Evolutionary conservation across 2,888 invertebrate genomes (phyloP), one percentile per base, ranked within the genome.

Genomic region (Nemurella pictetii): DNA sequence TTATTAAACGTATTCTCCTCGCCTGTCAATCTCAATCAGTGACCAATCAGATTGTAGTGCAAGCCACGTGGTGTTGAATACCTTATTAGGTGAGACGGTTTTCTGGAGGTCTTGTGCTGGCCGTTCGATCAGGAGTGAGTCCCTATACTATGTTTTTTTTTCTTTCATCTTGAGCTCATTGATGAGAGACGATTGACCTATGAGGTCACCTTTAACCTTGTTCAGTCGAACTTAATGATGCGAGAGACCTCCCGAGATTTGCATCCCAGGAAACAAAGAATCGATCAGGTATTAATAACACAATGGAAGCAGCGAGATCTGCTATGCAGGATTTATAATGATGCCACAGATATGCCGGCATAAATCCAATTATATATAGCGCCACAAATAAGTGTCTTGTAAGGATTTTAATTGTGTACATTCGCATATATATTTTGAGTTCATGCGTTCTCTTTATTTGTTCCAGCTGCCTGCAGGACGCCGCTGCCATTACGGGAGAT

Each of bases 11-110:
- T 29, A 55, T 82, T 81, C 80, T 36, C 80, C 36, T 5, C 82
- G 82, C 27, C 82, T 82, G 82, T 82, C 82, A 82, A 82, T 82
- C 82, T 82, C 72, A 25, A 82, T 55, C 72, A 82, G 29, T 55
- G 36, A 35, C 81, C 81, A 81, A 55, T 81, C 81, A 55, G 27
- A 81, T n/a, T n/a, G 25, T 25, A 25, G 20, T 20, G 27, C 28
- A 26, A 28, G 82, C 55, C 82, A 82, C 82, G 82, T 82, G 82
- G 28, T 80, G 80, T 35, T 35, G 35, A 78, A 78, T 78, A 78
- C 78, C 78, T 78, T 78, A 78, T 78, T 78, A 78, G 27, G 29
- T 25, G 75, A 27, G 75, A 15, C 75, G 28, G 25, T 29, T 29
- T 29, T 75, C 28, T 75, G 75, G 75, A 9, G 28, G 75, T 29